phyloP scores from a whole-genome alignment of 2,888 invertebrate genomes.

The Formica aserva region DNA sequence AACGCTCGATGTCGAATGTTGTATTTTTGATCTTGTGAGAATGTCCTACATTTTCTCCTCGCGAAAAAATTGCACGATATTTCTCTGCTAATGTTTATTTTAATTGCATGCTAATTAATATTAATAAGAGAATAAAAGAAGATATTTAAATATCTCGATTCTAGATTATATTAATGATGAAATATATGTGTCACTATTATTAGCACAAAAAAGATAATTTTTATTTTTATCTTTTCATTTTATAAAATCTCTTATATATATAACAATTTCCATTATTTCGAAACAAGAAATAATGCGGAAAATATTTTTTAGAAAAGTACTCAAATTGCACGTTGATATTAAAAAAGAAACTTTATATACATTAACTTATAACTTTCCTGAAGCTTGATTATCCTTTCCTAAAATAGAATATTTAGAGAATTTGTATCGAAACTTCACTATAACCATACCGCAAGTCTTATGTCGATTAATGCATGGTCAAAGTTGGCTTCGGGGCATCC shows the following conservation, averaged over 20 bases:
- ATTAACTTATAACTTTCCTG: background rate
- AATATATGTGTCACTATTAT: background rate
- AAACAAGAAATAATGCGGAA: background rate
- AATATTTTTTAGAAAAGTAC: background rate
- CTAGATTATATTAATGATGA: background rate
- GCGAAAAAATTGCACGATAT: background rate
- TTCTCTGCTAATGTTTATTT: background rate
- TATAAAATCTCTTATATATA: background rate
- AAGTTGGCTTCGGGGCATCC: conserved; percentile 23
- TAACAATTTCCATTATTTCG: background rate
- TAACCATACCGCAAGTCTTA: background rate
- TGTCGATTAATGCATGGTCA: conserved; percentile 38
- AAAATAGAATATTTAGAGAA: background rate
- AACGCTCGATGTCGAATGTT: conserved; percentile 21
- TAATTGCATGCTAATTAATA: background rate
- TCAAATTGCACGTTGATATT: background rate
- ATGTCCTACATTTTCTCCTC: background rate
- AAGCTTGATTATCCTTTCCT: background rate
- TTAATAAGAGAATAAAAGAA: background rate
- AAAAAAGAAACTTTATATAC: background rate
- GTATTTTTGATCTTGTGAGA: background rate
- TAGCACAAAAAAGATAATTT: background rate
- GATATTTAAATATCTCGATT: background rate
- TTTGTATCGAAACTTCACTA: background rate
- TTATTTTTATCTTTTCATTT: background rate